A percentile compares a stretch with the other conserved stretches of the same genome.
phyloP scores from a whole-genome alignment of 1,140 invertebrate genomes.

The Drosophila mauritiana region DNA sequence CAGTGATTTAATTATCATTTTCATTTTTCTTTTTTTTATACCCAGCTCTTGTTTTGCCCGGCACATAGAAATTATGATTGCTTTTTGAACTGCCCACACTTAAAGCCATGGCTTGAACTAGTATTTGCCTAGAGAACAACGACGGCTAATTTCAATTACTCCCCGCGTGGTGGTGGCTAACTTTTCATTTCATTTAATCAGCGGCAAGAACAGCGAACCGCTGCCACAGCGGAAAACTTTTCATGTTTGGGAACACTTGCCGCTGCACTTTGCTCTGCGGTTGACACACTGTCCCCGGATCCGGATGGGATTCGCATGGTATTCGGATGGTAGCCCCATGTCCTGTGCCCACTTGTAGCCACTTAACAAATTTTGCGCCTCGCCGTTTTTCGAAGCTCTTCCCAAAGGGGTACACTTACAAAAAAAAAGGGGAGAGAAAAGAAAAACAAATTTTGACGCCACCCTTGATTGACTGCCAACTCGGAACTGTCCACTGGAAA shows the following conservation, averaged over 20 bases:
- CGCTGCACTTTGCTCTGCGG: slow-evolving; percentile 62
- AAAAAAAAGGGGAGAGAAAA: neutral
- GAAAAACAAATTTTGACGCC: slow-evolving; percentile 45
- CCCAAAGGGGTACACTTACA: neutral
- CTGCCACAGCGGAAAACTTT: slow-evolving; percentile 49
- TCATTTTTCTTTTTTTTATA: neutral
- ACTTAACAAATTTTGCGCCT: slow-evolving; percentile 63
- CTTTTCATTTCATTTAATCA: slow-evolving; percentile 53
- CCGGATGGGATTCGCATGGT: neutral
- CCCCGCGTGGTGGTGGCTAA: slow-evolving; percentile 7
- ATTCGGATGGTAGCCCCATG: slow-evolving; percentile 5
- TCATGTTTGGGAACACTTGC: slow-evolving; percentile 48
- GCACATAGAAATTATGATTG: slow-evolving; percentile 60
- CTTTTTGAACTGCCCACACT: slow-evolving; percentile 39
- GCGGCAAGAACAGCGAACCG: slow-evolving; percentile 35
- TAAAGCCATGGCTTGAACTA: slow-evolving; percentile 1
- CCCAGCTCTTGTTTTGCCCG: neutral
- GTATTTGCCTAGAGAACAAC: neutral
- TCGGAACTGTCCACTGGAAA: slow-evolving; percentile 22
- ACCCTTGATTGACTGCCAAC: slow-evolving; percentile 52
- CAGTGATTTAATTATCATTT: slow-evolving; percentile 75
- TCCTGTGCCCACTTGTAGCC: slow-evolving; percentile 58
- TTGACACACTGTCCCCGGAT: slow-evolving; percentile 44
- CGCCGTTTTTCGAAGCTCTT: slow-evolving; percentile 41
- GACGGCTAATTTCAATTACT: slow-evolving; percentile 39